phyloP scores from a whole-genome alignment of 2,888 invertebrate genomes.

The Trilocha varians region DNA sequence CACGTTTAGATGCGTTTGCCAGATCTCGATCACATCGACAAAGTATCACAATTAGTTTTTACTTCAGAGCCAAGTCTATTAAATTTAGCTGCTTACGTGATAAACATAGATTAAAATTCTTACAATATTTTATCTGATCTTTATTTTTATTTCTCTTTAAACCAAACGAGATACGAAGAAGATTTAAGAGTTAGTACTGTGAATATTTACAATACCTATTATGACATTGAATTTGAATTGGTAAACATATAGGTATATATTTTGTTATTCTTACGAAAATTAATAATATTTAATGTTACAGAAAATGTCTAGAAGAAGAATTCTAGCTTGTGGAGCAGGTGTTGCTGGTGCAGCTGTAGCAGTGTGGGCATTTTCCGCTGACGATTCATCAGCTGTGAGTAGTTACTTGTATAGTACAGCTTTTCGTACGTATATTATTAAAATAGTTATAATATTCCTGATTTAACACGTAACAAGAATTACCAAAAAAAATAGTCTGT shows the following conservation, averaged over 20 bases:
- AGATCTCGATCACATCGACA: background rate
- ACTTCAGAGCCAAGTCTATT: background rate
- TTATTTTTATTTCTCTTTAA: no score
- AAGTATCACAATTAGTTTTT: background rate
- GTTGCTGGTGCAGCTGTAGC: slow-evolving; percentile 75
- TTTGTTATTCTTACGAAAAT: slow-evolving; percentile 16
- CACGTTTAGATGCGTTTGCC: no score
- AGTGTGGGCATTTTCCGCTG: slow-evolving; percentile 74
- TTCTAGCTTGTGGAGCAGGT: slow-evolving; percentile 74
- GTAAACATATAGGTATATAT: background rate
- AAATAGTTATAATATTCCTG: no score
- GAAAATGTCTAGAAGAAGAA: slow-evolving; percentile 72
- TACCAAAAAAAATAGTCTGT: no score
- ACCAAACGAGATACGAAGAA: no score
- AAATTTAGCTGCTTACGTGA: background rate
- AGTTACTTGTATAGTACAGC: no score
- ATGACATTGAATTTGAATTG: no score
- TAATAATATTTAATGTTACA: slow-evolving; percentile 12
- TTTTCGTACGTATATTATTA: no score
- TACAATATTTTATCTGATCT: background rate
- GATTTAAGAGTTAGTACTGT: no score
- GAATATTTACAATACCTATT: no score
- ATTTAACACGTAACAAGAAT: no score
- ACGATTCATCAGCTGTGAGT: slow-evolving; percentile 62
- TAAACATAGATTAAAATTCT: background rate